These are phyloP conservation scores for Boleophthalmus pectinirostris DNA, from an alignment of 2,113 vertebrate species.

Conservation along the genomic window DNA sequence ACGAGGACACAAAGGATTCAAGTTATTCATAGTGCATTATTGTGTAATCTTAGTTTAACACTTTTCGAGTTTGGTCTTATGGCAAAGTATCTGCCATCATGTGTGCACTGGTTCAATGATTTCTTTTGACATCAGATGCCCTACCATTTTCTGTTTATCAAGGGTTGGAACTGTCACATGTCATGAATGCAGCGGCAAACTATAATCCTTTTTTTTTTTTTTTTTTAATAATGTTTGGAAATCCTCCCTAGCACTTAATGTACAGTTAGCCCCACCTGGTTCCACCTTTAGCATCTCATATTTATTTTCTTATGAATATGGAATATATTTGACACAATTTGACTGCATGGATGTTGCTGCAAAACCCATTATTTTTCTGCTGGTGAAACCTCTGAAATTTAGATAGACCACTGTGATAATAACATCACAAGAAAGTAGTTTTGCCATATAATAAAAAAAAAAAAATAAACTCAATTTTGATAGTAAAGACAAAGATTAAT, in stretches of 20 bases:
- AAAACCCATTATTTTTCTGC: neutral
- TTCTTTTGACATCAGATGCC: neutral
- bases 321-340: neutral
- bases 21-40: neutral
- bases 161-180: neutral
- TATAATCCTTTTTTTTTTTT: neutral
- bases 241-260: neutral
- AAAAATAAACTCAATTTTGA: no score
- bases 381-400: no score
- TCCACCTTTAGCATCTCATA: neutral
- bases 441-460: no score
- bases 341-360: neutral
- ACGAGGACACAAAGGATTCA: neutral
- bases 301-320: neutral
- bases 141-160: neutral
- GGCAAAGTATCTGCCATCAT: neutral
- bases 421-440: constrained; percentile 17
- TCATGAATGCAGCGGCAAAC: no score
- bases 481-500: no score
- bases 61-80: neutral
- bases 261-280: neutral
- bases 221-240: neutral
- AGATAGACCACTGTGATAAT: constrained; percentile 10
- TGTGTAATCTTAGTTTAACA: neutral
- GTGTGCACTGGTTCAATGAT: neutral